phyloP scores from a whole-genome alignment of 2,888 invertebrate species.

The Pycnomerus fuliginosus region DNA sequence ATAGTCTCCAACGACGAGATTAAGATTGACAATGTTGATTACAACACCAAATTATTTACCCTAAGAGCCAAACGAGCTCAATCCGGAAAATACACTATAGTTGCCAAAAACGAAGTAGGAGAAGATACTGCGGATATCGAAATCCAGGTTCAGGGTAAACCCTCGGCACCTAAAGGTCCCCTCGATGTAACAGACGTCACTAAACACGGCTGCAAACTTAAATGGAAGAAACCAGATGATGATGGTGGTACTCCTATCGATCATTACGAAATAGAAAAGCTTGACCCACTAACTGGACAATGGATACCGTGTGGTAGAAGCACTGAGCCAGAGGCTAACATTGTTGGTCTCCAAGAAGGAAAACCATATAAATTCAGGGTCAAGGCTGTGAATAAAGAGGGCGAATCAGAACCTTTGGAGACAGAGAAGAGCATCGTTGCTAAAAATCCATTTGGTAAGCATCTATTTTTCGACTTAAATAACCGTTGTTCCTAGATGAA shows the following conservation, averaged over 20 bases:
- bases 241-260: constrained; percentile 94
- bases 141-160: constrained; percentile 78
- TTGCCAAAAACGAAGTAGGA: constrained; percentile 89
- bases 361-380: constrained; percentile 99
- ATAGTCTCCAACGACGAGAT: constrained; percentile 62
- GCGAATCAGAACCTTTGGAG: constrained; percentile 94
- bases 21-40: constrained; percentile 81
- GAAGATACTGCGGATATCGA: constrained; percentile 90
- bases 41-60: constrained; percentile 87
- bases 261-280: constrained; percentile 93
- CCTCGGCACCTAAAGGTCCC: constrained; percentile 80
- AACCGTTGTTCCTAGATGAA: constrained; percentile 62
- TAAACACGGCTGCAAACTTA: constrained; percentile 87
- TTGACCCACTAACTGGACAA: constrained; percentile 87
- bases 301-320: constrained; percentile 92
- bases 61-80: constrained; percentile 78
- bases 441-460: constrained; percentile 95
- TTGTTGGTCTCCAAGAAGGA: constrained; percentile 84
- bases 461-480: constrained; percentile 13
- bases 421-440: constrained; percentile 93
- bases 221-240: constrained; percentile 93
- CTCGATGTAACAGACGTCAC: constrained; percentile 85
- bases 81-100: constrained; percentile 85
- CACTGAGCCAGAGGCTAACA: constrained; percentile 80
- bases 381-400: constrained; percentile 96